Conservation (phyloP, 37 sponge, comb jelly and placozoan species). For the Ephydatia muelleri region DNA sequence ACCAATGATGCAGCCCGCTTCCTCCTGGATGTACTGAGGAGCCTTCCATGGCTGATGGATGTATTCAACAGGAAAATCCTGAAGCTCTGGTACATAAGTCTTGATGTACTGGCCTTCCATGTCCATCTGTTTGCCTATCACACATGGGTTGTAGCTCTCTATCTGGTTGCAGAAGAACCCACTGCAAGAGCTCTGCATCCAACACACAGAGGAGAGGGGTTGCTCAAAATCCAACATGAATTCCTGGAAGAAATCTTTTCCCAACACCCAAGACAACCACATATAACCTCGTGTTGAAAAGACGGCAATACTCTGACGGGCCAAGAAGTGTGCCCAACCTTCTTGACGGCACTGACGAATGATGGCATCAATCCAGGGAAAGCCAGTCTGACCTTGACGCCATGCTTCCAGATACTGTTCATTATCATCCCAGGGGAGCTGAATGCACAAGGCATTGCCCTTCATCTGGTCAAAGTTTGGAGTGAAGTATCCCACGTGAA, state of each 20-base stretch:
- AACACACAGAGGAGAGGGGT: slow-evolving; percentile 81
- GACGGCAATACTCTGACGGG: slow-evolving; percentile 72
- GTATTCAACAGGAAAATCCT: slow-evolving; percentile 74
- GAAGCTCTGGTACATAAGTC: slow-evolving; percentile 73
- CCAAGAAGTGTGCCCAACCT: slow-evolving; percentile 81
- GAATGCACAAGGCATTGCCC: slow-evolving; percentile 75
- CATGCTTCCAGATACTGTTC: slow-evolving; percentile 33
- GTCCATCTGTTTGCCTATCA: slow-evolving; percentile 77
- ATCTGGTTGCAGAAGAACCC: slow-evolving; percentile 80
- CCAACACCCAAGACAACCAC: slow-evolving; percentile 84
- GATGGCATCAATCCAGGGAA: slow-evolving; percentile 90
- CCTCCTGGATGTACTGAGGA: slow-evolving; percentile 64
- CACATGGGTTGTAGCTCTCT: slow-evolving; percentile 56
- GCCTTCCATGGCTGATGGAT: slow-evolving; percentile 89
- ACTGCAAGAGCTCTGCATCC: slow-evolving; percentile 86
- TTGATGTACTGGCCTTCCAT: slow-evolving; percentile 76
- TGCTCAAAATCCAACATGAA: slow-evolving; percentile 84
- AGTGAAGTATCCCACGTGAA: slow-evolving; percentile 41
- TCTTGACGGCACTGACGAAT: slow-evolving; percentile 73
- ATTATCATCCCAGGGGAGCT: slow-evolving; percentile 87
- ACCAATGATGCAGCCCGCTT: slow-evolving; percentile 84
- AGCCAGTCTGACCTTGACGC: slow-evolving; percentile 79
- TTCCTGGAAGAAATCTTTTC: slow-evolving; percentile 82
- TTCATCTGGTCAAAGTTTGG: slow-evolving; percentile 77
- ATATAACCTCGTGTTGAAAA: slow-evolving; percentile 86